These are phyloP conservation scores for Scaptomyza pallida DNA, from an alignment of 1,140 invertebrate genomes.

Conservation along the genomic window DNA sequence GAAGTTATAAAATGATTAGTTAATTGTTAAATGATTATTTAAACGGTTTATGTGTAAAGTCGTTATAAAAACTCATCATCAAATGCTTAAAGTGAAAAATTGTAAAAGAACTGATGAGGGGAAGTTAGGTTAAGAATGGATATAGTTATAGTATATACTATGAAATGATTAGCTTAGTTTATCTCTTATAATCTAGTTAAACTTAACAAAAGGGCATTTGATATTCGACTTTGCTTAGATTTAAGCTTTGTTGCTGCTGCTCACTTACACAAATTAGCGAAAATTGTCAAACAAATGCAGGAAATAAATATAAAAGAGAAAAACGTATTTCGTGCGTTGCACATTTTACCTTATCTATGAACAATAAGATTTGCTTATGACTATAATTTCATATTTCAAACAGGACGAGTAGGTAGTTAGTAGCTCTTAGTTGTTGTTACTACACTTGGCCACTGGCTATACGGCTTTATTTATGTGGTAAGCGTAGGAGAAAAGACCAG, in stretches of 20 bases:
- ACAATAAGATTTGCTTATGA: conserved; percentile 58
- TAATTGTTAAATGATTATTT: neutral
- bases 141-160: no score
- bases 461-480: neutral
- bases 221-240: neutral
- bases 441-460: neutral
- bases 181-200: no score
- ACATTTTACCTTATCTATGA: conserved; percentile 49
- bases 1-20: neutral
- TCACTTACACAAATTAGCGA: conserved; percentile 42
- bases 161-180: no score
- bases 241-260: neutral
- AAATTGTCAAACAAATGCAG: conserved; percentile 54
- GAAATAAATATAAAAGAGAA: conserved; percentile 46
- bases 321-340: conserved; percentile 44
- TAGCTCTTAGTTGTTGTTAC: conserved; percentile 2
- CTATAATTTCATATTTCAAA: conserved; percentile 40
- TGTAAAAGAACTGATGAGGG: no score
- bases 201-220: conserved; percentile 13
- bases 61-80: no score
- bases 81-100: no score
- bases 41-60: neutral
- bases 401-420: neutral
- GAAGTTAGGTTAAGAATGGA: no score
- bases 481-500: neutral